Evolutionary conservation across 2,888 invertebrate genomes (phyloP).

Genomic region (Drosophila helvetica): DNA sequence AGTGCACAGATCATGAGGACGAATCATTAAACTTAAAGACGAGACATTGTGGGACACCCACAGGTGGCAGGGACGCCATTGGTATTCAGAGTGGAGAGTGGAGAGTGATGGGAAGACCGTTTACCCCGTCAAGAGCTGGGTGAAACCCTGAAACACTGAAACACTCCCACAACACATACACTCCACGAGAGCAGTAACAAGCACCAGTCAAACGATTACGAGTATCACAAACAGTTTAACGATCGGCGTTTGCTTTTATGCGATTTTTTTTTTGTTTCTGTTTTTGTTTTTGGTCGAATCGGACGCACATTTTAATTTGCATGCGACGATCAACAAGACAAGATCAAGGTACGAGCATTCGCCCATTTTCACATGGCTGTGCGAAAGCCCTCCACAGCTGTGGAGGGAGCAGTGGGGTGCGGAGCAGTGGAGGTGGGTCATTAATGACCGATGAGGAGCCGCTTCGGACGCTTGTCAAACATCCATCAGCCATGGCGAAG

Average conservation of each 20-base stretch:
- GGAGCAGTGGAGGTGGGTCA: conserved; percentile 23
- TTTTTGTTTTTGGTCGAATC: conserved; percentile 30
- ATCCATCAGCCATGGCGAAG: conserved; percentile 63
- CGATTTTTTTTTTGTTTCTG: conserved; percentile 9
- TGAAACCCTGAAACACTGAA: conserved; percentile 75
- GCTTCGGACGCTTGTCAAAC: conserved; percentile 66
- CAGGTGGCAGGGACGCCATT: conserved; percentile 25
- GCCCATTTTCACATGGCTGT: conserved; percentile 45
- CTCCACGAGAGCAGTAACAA: conserved; percentile 17
- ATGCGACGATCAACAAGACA: conserved; percentile 56
- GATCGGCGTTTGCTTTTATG: conserved; percentile 44
- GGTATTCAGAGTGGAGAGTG: conserved; percentile 12
- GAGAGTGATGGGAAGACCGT: conserved; percentile 16
- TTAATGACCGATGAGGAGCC: conserved; percentile 47
- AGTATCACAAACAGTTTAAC: conserved; percentile 72
- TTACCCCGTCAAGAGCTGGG: conserved; percentile 10
- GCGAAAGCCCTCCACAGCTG: conserved; percentile 23
- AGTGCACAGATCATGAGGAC: conserved; percentile 25
- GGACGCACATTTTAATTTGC: conserved; percentile 55
- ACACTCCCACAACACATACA: conserved; percentile 63
- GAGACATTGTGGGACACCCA: conserved; percentile 25
- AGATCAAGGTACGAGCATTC: conserved; percentile 58
- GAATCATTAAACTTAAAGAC: conserved; percentile 23
- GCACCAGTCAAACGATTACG: conserved; percentile 46
- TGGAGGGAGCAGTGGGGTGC: neutral